phyloP scores from a whole-genome alignment of 2,113 vertebrate genomes.

The Malaclemys terrapin region DNA sequence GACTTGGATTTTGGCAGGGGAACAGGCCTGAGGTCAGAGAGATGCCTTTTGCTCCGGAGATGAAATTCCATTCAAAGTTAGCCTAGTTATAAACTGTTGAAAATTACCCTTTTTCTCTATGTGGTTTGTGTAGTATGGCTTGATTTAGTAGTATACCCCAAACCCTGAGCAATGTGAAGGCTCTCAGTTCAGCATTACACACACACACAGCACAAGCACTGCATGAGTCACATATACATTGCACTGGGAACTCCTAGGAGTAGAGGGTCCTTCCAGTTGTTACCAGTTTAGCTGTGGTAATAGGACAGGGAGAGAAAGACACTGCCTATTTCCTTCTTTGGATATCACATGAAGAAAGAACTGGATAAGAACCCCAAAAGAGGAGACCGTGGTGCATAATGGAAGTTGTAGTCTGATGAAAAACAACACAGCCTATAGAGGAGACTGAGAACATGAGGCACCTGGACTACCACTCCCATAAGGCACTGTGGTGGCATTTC shows the following conservation, averaged over 20 bases:
- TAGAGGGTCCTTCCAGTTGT: not conserved
- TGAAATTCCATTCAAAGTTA: fast-evolving
- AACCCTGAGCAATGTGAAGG: not conserved
- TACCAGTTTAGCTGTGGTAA: not conserved
- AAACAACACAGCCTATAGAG: not conserved
- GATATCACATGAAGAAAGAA: not conserved
- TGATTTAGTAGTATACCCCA: not conserved
- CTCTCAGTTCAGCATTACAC: too few species aligned
- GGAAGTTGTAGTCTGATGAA: not conserved
- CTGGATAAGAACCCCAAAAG: not conserved
- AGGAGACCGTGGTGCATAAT: not conserved
- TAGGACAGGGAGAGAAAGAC: not conserved
- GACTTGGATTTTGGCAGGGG: not conserved
- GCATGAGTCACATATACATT: too few species aligned
- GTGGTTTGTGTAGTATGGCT: not conserved
- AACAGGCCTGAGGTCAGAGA: fast-evolving
- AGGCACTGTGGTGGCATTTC: not conserved
- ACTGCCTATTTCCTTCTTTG: not conserved
- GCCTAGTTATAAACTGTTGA: not conserved
- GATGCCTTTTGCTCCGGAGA: fast-evolving
- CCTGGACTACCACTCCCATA: not conserved
- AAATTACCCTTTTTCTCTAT: not conserved
- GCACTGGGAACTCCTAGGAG: too few species aligned
- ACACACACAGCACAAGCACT: too few species aligned
- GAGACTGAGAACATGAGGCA: not conserved